Conservation (phyloP, 2,113 vertebrate genomes). For the Thryonomys swinderianus region DNA sequence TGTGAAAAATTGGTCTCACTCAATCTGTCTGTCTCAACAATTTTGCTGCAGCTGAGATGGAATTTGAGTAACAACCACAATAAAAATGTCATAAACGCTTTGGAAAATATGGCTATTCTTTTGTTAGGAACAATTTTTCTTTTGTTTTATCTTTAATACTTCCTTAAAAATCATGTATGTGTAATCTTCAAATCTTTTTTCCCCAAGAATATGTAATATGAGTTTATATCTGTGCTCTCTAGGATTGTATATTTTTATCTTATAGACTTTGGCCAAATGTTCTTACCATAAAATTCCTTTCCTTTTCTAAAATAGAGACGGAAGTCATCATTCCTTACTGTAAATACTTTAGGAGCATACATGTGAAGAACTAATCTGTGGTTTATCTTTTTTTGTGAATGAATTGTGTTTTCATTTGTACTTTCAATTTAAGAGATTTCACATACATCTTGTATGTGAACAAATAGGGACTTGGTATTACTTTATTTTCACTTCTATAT, state of each 20-base stretch:
- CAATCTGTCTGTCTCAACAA: not conserved
- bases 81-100: slow-evolving; percentile 36
- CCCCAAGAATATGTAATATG: not conserved
- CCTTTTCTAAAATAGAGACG: slow-evolving; percentile 10
- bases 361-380: not conserved
- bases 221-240: not conserved
- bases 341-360: not conserved
- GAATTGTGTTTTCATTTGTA: not conserved
- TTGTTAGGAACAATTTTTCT: not conserved
- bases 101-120: not conserved
- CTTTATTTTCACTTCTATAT: not conserved
- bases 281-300: not conserved
- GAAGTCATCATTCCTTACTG: not conserved
- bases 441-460: not conserved
- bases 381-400: not conserved
- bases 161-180: not conserved
- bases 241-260: not conserved
- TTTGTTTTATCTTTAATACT: slow-evolving; percentile 15
- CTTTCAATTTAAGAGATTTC: not conserved
- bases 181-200: not conserved
- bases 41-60: slow-evolving; percentile 40
- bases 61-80: slow-evolving; percentile 25
- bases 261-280: not conserved
- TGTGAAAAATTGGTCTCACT: slow-evolving; percentile 53
- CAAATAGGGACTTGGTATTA: not conserved